Conservation (phyloP, 2,888 invertebrate genomes). For the Chrysodeixis includens region DNA sequence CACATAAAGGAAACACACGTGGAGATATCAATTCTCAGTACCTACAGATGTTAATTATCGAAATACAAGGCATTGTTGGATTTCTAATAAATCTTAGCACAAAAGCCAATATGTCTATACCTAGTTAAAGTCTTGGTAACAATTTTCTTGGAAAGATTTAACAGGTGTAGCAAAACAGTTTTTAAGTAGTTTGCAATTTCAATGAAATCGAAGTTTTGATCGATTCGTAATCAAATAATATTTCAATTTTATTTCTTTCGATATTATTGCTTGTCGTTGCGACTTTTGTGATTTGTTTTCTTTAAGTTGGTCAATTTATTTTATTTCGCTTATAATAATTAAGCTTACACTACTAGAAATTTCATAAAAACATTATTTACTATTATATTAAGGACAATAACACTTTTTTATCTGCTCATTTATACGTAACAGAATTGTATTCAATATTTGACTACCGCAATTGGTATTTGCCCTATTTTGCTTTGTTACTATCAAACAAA, state of each 20-base stretch:
- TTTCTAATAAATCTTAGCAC: neutral
- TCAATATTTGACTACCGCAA: too few species aligned
- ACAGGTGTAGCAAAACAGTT: neutral
- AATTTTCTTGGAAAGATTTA: neutral
- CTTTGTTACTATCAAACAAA: neutral
- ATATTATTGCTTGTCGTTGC: too few species aligned
- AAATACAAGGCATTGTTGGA: neutral
- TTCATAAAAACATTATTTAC: too few species aligned
- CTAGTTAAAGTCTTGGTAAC: neutral
- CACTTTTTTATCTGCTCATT: too few species aligned
- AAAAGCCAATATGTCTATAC: too few species aligned
- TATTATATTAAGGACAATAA: too few species aligned
- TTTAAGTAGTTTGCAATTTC: constrained; percentile 1
- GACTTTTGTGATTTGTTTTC: too few species aligned
- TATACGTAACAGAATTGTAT: too few species aligned
- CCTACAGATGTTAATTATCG: neutral
- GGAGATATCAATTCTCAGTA: neutral
- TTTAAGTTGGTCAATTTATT: too few species aligned
- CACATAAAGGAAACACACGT: neutral
- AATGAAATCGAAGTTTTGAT: neutral
- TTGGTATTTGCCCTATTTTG: neutral
- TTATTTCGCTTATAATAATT: too few species aligned
- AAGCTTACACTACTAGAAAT: too few species aligned
- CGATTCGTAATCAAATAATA: neutral
- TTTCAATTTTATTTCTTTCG: neutral